Conservation (phyloP, 2,113 vertebrate species). For the Dicrurus megarhynchus region DNA sequence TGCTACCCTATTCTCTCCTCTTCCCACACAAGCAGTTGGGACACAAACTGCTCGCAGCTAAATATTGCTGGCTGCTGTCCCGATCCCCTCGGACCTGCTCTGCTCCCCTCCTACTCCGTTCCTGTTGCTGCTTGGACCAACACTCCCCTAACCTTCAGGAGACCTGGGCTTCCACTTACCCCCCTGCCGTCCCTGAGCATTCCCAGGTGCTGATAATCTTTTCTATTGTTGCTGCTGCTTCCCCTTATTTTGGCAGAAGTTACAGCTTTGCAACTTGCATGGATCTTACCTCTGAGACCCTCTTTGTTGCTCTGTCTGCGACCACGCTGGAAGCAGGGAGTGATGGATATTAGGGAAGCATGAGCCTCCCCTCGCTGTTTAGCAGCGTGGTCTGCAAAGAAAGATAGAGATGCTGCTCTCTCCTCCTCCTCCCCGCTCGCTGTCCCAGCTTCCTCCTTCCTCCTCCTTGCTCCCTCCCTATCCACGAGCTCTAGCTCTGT, state of each 20-base stretch:
- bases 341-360: slow-evolving; percentile 58
- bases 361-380: slow-evolving; percentile 32
- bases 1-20: background rate
- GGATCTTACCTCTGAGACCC: slow-evolving; percentile 63
- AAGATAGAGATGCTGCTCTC: slow-evolving; percentile 64
- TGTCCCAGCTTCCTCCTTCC: slow-evolving; percentile 52
- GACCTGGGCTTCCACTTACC: background rate
- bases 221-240: background rate
- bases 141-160: background rate
- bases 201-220: slow-evolving; percentile 21
- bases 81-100: background rate
- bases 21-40: background rate
- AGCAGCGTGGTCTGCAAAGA: slow-evolving; percentile 62
- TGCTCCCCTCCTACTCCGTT: background rate
- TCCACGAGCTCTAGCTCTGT: background rate
- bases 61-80: background rate
- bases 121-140: background rate
- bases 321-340: slow-evolving; percentile 51
- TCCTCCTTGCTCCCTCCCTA: slow-evolving; percentile 39
- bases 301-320: slow-evolving; percentile 65
- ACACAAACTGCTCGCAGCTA: background rate
- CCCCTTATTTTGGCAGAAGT: background rate
- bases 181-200: background rate
- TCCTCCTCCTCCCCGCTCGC: slow-evolving; percentile 39
- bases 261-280: background rate